phyloP scores from a whole-genome alignment of 2,797 vertebrate genomes.

The Vireo griseus region DNA sequence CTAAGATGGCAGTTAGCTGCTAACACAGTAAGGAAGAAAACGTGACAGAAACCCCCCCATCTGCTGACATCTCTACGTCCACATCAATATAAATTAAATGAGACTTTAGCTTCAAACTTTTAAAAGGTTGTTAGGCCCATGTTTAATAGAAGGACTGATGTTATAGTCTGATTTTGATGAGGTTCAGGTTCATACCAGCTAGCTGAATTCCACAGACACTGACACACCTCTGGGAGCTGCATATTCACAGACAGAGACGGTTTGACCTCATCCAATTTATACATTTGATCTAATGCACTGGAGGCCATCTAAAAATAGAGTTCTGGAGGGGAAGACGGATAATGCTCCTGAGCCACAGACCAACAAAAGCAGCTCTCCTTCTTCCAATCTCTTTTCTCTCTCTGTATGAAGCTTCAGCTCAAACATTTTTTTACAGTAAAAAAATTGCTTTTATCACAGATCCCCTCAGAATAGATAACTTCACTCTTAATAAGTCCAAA shows the following conservation, averaged over 20 bases:
- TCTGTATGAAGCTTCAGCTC: neutral
- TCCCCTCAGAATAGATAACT: conserved; percentile 20
- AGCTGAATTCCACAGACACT: neutral
- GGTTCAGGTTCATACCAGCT: neutral
- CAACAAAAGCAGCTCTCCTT: conserved; percentile 17
- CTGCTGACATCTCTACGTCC: neutral
- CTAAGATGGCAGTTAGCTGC: neutral
- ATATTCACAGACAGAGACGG: neutral
- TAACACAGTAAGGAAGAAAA: neutral
- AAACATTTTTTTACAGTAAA: conserved; percentile 3
- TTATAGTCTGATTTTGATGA: neutral
- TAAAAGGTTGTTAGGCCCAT: neutral
- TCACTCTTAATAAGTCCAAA: conserved; percentile 19
- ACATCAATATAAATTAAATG: neutral
- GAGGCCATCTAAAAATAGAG: conserved; percentile 34
- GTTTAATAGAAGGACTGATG: neutral
- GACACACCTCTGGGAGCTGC: neutral
- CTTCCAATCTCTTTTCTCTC: neutral
- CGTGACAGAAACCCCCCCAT: accelerated
- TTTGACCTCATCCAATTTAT: conserved; percentile 20
- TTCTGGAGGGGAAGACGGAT: conserved; percentile 7
- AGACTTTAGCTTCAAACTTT: neutral
- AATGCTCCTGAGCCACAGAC: neutral
- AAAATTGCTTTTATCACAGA: conserved; percentile 23
- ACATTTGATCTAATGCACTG: conserved; percentile 6